Percentiles rank a stretch among this genome's conserved stretches.
Evolutionary conservation across 2,797 vertebrate genomes (phyloP).

Genomic region (Lindbergichthys nudifrons): DNA sequence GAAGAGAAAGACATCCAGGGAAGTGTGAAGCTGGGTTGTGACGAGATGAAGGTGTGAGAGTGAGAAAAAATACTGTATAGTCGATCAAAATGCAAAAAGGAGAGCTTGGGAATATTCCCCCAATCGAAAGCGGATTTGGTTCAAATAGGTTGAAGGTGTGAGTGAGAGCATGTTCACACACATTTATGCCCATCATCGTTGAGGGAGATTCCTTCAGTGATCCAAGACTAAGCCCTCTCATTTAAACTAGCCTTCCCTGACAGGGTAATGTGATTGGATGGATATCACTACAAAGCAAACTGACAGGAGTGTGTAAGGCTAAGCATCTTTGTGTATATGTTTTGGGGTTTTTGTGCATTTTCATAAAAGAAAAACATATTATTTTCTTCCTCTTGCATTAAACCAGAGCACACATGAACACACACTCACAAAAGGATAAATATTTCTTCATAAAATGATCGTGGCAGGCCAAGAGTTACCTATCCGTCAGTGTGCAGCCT

Average conservation of each 20-base stretch:
- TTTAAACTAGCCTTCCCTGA: conserved; percentile 52
- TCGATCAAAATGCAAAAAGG: conserved; percentile 72
- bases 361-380: not conserved
- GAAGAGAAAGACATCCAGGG: conserved; percentile 20
- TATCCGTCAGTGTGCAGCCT: conserved; percentile 56
- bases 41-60: conserved; percentile 47
- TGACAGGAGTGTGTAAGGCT: not conserved
- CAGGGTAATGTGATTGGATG: conserved; percentile 42
- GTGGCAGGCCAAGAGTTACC: conserved; percentile 26
- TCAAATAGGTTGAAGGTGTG: conserved; percentile 58
- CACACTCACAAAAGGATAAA: not conserved
- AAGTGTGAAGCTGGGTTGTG: conserved; percentile 25
- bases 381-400: not conserved
- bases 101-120: conserved; percentile 53
- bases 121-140: conserved; percentile 45
- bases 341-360: conserved; percentile 13
- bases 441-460: conserved; percentile 38
- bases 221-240: conserved; percentile 60
- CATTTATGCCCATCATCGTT: not conserved
- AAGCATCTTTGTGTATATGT: not conserved
- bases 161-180: conserved; percentile 1
- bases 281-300: conserved; percentile 30
- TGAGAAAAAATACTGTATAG: conserved; percentile 53
- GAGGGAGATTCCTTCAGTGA: conserved; percentile 45
- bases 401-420: not conserved